Conservation (phyloP, 2,888 invertebrate species). For the Drymonia ruficornis region DNA sequence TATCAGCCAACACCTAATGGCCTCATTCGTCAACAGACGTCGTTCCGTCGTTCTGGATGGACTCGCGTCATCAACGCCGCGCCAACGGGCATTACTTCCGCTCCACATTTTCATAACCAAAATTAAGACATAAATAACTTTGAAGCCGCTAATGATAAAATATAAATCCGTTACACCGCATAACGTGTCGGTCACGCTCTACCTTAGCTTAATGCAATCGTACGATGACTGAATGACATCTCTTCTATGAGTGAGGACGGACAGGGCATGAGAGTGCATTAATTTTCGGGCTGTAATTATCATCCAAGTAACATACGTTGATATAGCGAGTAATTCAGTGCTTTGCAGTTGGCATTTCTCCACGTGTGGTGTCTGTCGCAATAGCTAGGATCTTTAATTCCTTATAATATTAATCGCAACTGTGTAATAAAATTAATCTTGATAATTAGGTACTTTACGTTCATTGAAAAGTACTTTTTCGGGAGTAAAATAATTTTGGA, state of each 20-base stretch:
- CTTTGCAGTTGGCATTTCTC: background rate
- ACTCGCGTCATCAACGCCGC: conserved; percentile 54
- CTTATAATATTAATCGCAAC: too few species aligned
- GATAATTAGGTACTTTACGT: too few species aligned
- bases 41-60: conserved; percentile 13
- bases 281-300: conserved; percentile 43
- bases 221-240: conserved; percentile 56
- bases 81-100: conserved; percentile 50
- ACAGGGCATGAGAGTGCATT: conserved; percentile 65
- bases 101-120: conserved; percentile 62
- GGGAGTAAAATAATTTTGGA: too few species aligned
- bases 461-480: too few species aligned
- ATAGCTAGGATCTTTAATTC: too few species aligned
- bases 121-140: conserved; percentile 81
- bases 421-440: too few species aligned
- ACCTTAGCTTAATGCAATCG: conserved; percentile 49
- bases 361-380: too few species aligned
- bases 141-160: conserved; percentile 57
- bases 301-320: conserved; percentile 20
- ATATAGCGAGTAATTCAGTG: conserved; percentile 10
- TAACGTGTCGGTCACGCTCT: conserved; percentile 74
- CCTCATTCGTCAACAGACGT: conserved; percentile 50
- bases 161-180: conserved; percentile 69
- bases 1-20: conserved; percentile 46
- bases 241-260: conserved; percentile 48